Evolutionary conservation across 2,888 invertebrate genomes (phyloP).

Genomic region (Hypsopygia costalis): DNA sequence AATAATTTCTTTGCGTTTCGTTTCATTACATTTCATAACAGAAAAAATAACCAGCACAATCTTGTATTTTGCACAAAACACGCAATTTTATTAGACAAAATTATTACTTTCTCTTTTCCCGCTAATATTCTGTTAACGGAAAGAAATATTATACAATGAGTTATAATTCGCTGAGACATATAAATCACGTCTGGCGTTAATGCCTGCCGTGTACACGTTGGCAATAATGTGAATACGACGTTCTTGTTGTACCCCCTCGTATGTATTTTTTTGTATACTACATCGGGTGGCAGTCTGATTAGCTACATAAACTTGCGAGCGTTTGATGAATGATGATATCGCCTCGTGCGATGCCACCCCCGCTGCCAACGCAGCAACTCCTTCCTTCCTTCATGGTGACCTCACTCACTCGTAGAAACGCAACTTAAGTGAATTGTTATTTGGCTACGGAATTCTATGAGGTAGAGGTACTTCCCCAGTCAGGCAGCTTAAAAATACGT

Average conservation of each 20-base stretch:
- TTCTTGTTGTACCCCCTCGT: background rate
- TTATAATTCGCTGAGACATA: conserved; percentile 26
- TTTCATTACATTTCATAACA: no score
- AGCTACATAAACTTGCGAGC: background rate
- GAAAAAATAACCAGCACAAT: background rate
- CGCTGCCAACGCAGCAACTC: no score
- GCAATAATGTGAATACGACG: background rate
- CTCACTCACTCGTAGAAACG: no score
- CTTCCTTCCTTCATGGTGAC: no score
- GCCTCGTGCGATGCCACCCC: no score
- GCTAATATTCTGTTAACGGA: conserved; percentile 27
- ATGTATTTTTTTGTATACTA: background rate
- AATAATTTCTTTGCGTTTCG: no score
- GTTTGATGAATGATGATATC: no score
- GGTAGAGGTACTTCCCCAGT: background rate
- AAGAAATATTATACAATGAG: conserved; percentile 30
- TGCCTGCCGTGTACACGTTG: conserved; percentile 15
- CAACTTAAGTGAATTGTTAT: no score
- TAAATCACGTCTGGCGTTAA: conserved; percentile 26
- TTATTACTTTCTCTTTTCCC: conserved; percentile 11
- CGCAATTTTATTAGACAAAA: background rate
- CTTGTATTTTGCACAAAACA: background rate
- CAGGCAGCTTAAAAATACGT: no score
- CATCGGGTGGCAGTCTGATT: background rate
- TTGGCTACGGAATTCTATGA: no score